Percentiles rank a stretch among this genome's conserved stretches.
Conservation (phyloP, 2,797 vertebrate species). For the Pristis pectinata region DNA sequence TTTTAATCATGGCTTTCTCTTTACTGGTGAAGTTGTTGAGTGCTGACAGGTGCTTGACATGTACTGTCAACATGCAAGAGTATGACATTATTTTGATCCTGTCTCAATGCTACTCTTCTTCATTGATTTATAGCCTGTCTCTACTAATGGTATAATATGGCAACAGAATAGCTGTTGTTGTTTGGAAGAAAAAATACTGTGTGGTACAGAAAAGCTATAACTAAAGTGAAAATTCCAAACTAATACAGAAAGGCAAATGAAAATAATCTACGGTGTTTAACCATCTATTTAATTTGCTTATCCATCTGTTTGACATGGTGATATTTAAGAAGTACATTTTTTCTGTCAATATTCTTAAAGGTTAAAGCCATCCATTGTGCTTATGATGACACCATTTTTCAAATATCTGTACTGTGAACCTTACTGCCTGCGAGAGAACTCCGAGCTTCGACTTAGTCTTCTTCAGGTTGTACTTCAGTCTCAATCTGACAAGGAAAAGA, state of each 20-base stretch:
- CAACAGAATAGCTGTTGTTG: background rate
- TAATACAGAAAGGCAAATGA: constrained; percentile 40
- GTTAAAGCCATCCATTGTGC: constrained; percentile 59
- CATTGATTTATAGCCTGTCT: background rate
- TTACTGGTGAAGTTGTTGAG: background rate
- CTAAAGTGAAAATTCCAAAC: constrained; percentile 28
- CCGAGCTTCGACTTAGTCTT: constrained; percentile 69
- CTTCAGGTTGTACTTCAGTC: constrained; percentile 68
- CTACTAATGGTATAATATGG: background rate
- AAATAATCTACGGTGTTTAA: background rate
- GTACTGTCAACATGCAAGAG: background rate
- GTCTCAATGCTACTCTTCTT: background rate
- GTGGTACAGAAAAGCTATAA: no score
- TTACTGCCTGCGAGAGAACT: constrained; percentile 66
- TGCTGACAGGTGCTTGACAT: background rate
- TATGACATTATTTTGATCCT: background rate
- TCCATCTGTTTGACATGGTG: constrained; percentile 31
- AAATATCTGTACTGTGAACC: constrained; percentile 85
- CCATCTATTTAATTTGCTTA: constrained; percentile 10
- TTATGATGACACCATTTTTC: constrained; percentile 78
- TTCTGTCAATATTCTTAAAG: constrained; percentile 52
- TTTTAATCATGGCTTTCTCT: background rate
- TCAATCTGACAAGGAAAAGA: constrained; percentile 36
- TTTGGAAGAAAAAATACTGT: background rate
- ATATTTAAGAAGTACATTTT: background rate